These are phyloP conservation scores for Tetraneura akinire DNA, from an alignment of 1,140 invertebrate genomes.

Conservation along the genomic window DNA sequence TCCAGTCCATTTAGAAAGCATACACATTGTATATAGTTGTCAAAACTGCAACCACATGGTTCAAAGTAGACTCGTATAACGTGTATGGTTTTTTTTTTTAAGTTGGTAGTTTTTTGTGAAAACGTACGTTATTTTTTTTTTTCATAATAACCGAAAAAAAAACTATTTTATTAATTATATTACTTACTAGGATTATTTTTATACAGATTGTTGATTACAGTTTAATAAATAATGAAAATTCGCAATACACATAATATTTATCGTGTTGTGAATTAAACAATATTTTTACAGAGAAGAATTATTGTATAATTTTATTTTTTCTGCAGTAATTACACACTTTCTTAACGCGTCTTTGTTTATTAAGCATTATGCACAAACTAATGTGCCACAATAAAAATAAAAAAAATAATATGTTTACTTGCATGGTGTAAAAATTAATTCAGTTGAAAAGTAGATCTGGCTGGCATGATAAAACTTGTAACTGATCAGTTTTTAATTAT, in stretches of 20 bases:
- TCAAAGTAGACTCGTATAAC: neutral
- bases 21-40: constrained; percentile 34
- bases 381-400: neutral
- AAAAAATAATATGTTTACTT: neutral
- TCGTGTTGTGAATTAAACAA: neutral
- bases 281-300: neutral
- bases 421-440: constrained; percentile 14
- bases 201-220: neutral
- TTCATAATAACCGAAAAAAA: too few relatives aligned
- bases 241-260: neutral
- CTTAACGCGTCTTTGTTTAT: neutral
- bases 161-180: too few relatives aligned
- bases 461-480: constrained; percentile 16
- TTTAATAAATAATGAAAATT: neutral
- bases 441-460: constrained; percentile 16
- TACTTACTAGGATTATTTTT: too few relatives aligned
- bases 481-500: constrained; percentile 23
- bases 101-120: too few relatives aligned
- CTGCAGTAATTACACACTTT: constrained; percentile 23
- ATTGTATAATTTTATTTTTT: neutral
- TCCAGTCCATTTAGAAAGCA: constrained; percentile 21
- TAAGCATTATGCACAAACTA: neutral
- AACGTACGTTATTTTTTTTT: too few relatives aligned
- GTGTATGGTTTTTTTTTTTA: neutral
- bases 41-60: neutral